Evolutionary conservation across 2,113 vertebrate genomes (phyloP).

Genomic region (Mormyrus iriodes): DNA sequence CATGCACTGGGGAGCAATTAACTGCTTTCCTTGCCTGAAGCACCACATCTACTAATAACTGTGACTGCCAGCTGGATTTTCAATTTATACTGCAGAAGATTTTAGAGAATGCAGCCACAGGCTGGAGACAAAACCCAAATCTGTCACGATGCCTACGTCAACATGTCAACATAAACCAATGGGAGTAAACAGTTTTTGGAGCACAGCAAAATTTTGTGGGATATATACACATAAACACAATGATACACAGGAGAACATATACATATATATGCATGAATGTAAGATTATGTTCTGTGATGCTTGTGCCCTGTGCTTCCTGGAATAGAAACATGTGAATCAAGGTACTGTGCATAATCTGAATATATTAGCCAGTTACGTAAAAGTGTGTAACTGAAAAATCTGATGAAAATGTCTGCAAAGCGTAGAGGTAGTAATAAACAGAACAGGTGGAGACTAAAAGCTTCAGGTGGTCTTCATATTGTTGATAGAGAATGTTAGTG

Average conservation of each 20-base stretch:
- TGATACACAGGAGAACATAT: neutral
- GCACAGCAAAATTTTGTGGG: no score
- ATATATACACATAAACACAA: neutral
- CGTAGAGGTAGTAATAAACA: neutral
- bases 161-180: neutral
- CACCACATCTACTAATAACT: constrained; percentile 40
- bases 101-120: constrained; percentile 18
- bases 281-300: neutral
- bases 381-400: neutral
- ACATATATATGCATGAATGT: neutral
- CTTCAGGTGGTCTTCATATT: neutral
- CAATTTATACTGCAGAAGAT: constrained; percentile 38
- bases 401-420: neutral
- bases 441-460: neutral
- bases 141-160: neutral
- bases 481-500: neutral
- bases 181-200: neutral
- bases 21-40: constrained; percentile 25
- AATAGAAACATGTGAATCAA: neutral
- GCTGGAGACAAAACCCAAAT: constrained; percentile 5
- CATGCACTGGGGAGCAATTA: constrained; percentile 34
- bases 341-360: neutral
- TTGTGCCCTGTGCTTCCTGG: neutral
- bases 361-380: neutral
- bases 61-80: constrained; percentile 42